Evolutionary conservation across 2,888 invertebrate species (phyloP).

Genomic region (Archaeoteleia sp.): DNA sequence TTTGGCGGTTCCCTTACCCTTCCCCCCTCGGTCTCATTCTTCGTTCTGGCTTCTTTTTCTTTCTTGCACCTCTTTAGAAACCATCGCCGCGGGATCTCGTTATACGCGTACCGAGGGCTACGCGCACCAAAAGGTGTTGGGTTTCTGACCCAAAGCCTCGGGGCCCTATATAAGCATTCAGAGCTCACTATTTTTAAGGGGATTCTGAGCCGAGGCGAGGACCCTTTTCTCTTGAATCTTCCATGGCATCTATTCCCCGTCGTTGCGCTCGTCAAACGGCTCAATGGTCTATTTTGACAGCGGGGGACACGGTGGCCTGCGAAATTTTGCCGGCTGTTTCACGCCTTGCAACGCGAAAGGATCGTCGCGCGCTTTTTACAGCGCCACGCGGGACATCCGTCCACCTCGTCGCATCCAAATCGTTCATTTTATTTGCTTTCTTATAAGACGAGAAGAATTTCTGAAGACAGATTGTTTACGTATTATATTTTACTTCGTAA

Average conservation of each 20-base stretch:
- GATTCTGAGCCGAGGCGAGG: background rate
- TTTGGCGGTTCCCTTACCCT: slow-evolving; percentile 45
- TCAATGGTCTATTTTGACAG: slow-evolving; percentile 74
- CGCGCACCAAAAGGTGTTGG: slow-evolving; percentile 63
- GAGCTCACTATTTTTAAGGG: slow-evolving; percentile 8
- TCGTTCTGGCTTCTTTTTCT: slow-evolving; percentile 52
- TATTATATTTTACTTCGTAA: slow-evolving; percentile 2
- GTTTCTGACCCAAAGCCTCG: slow-evolving; percentile 68
- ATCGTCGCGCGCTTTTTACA: slow-evolving; percentile 32
- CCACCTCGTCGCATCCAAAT: background rate
- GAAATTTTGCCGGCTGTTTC: slow-evolving; percentile 70
- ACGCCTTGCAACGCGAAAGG: slow-evolving; percentile 59
- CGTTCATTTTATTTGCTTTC: slow-evolving; percentile 4
- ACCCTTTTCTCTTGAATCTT: slow-evolving; percentile 33
- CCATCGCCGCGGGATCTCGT: slow-evolving; percentile 64
- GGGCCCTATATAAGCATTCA: slow-evolving; percentile 34
- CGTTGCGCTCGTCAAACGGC: slow-evolving; percentile 57
- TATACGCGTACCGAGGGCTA: slow-evolving; percentile 61
- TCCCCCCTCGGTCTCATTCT: slow-evolving; percentile 47
- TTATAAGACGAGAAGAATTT: background rate
- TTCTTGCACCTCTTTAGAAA: slow-evolving; percentile 59
- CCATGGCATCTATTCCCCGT: slow-evolving; percentile 31
- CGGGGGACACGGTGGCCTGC: slow-evolving; percentile 69
- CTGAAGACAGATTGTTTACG: slow-evolving; percentile 23
- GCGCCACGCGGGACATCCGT: slow-evolving; percentile 27